Conservation (phyloP, 2,888 invertebrate species). For the Orthonychiurus folsomi region DNA sequence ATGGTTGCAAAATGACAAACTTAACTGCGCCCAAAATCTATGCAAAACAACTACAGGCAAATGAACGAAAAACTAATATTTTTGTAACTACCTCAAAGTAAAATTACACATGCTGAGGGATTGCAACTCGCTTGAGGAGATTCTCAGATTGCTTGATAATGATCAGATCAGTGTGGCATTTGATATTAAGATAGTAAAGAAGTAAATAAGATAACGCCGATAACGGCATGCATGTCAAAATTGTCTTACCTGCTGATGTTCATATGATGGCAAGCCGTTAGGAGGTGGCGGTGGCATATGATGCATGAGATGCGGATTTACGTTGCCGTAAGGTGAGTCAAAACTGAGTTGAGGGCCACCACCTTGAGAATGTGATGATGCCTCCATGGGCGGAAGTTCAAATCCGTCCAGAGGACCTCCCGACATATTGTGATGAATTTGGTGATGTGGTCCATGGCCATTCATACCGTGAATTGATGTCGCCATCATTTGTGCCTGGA, state of each 20-base stretch:
- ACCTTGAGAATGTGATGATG: conserved; percentile 27
- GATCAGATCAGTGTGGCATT: too few species aligned
- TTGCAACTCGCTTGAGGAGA: too few species aligned
- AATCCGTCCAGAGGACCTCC: conserved; percentile 32
- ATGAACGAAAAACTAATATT: too few species aligned
- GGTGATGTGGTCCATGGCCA: conserved; percentile 22
- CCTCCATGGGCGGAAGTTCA: conserved; percentile 28
- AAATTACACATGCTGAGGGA: too few species aligned
- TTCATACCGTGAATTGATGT: conserved; percentile 21
- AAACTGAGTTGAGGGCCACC: conserved; percentile 27
- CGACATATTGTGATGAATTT: conserved; percentile 30
- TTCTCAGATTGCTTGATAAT: too few species aligned
- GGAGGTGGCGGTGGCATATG: conserved; percentile 33
- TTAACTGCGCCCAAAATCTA: too few species aligned
- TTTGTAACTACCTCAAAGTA: too few species aligned
- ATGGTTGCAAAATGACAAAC: too few species aligned
- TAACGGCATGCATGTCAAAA: too few species aligned
- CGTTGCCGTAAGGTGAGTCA: conserved; percentile 32
- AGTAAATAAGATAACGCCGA: too few species aligned
- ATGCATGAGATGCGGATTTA: conserved; percentile 36
- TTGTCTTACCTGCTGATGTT: conserved; percentile 40
- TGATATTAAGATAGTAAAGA: too few species aligned
- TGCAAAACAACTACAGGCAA: too few species aligned
- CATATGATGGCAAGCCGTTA: conserved; percentile 35
- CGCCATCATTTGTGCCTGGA: conserved; percentile 39